These are phyloP conservation scores for Akabosia matsudoensis DNA, from an alignment of 1,140 invertebrate genomes.

Conservation along the genomic window DNA sequence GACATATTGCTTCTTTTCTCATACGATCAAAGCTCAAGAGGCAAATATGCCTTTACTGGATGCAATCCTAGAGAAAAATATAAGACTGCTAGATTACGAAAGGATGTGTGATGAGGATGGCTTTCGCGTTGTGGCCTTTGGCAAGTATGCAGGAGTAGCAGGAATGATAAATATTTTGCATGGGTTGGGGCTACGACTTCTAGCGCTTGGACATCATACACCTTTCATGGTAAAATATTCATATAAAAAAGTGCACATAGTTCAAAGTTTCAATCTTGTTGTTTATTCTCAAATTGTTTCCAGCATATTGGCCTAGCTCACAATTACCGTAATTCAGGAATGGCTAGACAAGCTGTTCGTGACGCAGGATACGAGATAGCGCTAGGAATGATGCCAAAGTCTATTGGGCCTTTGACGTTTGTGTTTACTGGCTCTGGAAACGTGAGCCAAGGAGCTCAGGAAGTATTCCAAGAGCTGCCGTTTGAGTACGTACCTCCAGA, in stretches of 20 bases:
- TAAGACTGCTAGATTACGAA: conserved; percentile 95
- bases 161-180: conserved; percentile 99
- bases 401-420: conserved; percentile 94
- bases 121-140: conserved; percentile 93
- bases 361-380: conserved; percentile 80
- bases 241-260: neutral
- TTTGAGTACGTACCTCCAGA: conserved; percentile 95
- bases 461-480: conserved; percentile 95
- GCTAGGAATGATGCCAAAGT: conserved; percentile 83
- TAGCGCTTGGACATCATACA: conserved; percentile 96
- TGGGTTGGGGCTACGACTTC: conserved; percentile 84
- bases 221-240: conserved; percentile 83
- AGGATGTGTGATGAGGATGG: conserved; percentile 86
- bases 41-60: conserved; percentile 96
- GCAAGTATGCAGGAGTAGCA: conserved; percentile 96
- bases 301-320: conserved; percentile 94
- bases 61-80: conserved; percentile 93
- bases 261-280: neutral
- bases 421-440: conserved; percentile 92
- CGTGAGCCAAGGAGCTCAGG: conserved; percentile 82
- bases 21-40: conserved; percentile 98
- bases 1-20: conserved; percentile 98
- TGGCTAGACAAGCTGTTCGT: conserved; percentile 92
- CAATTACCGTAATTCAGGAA: conserved; percentile 95
- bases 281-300: neutral